These are phyloP conservation scores for Platalea minor DNA, from an alignment of 2,797 vertebrate genomes.

Conservation along the genomic window DNA sequence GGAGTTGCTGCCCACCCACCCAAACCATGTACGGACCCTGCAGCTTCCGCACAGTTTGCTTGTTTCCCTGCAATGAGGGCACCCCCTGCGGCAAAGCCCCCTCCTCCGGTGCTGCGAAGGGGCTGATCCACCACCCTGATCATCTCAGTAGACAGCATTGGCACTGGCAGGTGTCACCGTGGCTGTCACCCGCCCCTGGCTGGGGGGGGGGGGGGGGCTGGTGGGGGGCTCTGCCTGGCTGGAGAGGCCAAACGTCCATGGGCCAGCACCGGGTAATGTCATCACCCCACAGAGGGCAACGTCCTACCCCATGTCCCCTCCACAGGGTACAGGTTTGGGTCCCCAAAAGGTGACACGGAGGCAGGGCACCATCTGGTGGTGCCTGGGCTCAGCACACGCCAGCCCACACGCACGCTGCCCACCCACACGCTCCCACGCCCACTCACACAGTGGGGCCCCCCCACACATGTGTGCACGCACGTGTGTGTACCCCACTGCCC, in stretches of 20 bases:
- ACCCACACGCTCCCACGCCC: background rate
- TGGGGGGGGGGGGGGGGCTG: background rate
- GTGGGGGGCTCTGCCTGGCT: background rate
- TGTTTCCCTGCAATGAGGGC: background rate
- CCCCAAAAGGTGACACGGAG: background rate
- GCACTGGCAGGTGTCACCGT: background rate
- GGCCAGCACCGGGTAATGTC: background rate
- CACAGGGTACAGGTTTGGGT: background rate
- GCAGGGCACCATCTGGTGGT: slow-evolving; percentile 49
- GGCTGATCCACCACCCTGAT: background rate
- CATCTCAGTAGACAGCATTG: fast-evolving
- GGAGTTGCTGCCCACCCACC: background rate
- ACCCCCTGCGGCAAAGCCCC: background rate
- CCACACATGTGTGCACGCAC: fast-evolving
- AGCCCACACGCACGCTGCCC: background rate
- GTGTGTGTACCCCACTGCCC: background rate
- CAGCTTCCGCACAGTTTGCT: background rate
- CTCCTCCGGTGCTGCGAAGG: background rate
- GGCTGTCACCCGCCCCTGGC: background rate
- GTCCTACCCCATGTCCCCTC: background rate
- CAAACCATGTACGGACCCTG: background rate
- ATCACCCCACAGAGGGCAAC: no score
- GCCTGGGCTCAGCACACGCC: background rate
- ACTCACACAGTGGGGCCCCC: background rate
- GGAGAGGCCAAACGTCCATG: background rate